phyloP scores from a whole-genome alignment of 1,140 invertebrate species.

The Temnothorax curvispinosus region DNA sequence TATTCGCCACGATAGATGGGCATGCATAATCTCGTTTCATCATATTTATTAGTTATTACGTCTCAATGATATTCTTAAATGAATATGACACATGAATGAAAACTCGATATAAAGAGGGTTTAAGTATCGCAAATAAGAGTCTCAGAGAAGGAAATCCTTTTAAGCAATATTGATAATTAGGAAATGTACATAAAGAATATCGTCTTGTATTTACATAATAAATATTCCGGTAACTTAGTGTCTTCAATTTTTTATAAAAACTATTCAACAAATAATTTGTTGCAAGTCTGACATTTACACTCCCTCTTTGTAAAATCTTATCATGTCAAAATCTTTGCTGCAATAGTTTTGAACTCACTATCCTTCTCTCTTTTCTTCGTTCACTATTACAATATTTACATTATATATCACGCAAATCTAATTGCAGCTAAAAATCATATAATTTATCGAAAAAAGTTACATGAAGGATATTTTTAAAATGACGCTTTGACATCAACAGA shows the following conservation, averaged over 20 bases:
- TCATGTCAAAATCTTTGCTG: not conserved
- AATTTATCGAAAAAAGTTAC: not conserved
- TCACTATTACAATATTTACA: conserved; percentile 7
- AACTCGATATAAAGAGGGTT: not conserved
- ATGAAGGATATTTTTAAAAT: not conserved
- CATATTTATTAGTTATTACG: conserved; percentile 34
- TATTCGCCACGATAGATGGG: conserved; percentile 58
- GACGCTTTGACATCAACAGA: not conserved
- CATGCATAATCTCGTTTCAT: conserved; percentile 66
- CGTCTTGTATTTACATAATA: not conserved
- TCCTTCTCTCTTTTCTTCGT: conserved; percentile 27
- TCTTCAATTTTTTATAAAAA: not conserved
- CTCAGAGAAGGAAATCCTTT: not conserved
- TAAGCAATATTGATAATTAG: not conserved
- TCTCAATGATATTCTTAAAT: not conserved
- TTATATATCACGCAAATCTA: not conserved
- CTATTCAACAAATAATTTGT: not conserved
- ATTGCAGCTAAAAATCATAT: not conserved
- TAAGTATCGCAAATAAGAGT: not conserved
- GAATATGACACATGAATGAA: not conserved
- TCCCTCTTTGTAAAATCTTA: not conserved
- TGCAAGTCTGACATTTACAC: not conserved
- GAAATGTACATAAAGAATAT: not conserved
- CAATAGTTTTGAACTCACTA: not conserved
- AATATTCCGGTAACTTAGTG: not conserved